Conservation (phyloP, 1,140 invertebrate species). For the Cecropterus lyciades region DNA sequence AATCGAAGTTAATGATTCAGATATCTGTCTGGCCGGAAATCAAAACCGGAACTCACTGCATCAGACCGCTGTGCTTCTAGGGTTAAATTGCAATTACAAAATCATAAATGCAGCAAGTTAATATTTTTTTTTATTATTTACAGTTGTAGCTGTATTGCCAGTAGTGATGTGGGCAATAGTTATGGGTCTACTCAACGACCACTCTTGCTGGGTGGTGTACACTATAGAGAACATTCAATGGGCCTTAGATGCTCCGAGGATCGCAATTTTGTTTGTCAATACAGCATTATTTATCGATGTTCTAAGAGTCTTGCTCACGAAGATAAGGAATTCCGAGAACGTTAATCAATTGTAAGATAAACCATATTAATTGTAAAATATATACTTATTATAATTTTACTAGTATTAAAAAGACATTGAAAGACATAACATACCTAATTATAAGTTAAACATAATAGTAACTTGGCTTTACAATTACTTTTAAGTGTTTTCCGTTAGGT, state of each 20-base stretch:
- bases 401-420: too few relatives aligned
- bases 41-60: too few relatives aligned
- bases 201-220: conserved; percentile 85
- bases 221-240: conserved; percentile 78
- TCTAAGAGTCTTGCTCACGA: conserved; percentile 82
- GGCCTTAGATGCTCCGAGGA: conserved; percentile 83
- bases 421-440: too few relatives aligned
- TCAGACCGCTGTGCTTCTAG: too few relatives aligned
- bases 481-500: too few relatives aligned
- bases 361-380: not conserved
- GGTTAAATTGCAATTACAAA: too few relatives aligned
- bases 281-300: conserved; percentile 82
- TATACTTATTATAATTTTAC: conserved; percentile 17
- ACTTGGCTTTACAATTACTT: too few relatives aligned
- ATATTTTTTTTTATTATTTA: conserved; percentile 40
- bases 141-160: conserved; percentile 78
- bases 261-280: conserved; percentile 83
- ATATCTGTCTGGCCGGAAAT: too few relatives aligned
- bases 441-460: too few relatives aligned
- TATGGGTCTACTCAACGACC: conserved; percentile 71
- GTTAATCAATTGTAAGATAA: conserved; percentile 78
- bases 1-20: too few relatives aligned
- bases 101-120: not conserved
- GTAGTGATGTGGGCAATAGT: conserved; percentile 80
- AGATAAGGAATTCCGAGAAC: conserved; percentile 79